Evolutionary conservation across 2,888 invertebrate species (phyloP).

Genomic region (Ptychoptera albimana): DNA sequence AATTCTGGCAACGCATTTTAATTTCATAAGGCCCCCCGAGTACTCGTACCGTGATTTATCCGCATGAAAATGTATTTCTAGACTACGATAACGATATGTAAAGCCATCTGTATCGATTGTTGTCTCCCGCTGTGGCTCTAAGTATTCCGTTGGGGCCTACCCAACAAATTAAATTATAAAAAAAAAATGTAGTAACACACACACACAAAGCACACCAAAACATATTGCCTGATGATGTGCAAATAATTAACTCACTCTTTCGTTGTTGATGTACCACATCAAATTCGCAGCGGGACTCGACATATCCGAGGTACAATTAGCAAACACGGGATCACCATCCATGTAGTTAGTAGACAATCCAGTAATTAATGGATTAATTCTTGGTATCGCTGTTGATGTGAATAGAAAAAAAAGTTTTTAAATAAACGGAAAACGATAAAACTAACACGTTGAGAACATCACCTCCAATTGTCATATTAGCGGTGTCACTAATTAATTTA

Average conservation of each 20-base stretch:
- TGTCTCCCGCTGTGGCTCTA: slow-evolving; percentile 26
- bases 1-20: slow-evolving; percentile 30
- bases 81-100: slow-evolving; percentile 23
- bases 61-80: slow-evolving; percentile 27
- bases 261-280: slow-evolving; percentile 29
- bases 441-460: slow-evolving; percentile 7
- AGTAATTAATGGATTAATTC: too few species aligned
- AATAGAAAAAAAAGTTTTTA: too few species aligned
- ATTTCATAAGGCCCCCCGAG: slow-evolving; percentile 21
- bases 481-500: slow-evolving; percentile 37
- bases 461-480: slow-evolving; percentile 44
- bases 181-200: background rate
- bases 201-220: slow-evolving; percentile 1
- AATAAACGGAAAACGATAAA: too few species aligned
- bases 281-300: slow-evolving; percentile 27
- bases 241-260: slow-evolving; percentile 21
- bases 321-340: slow-evolving; percentile 25
- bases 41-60: slow-evolving; percentile 26
- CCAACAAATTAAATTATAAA: too few species aligned
- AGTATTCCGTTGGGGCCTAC: slow-evolving; percentile 24
- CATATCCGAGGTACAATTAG: slow-evolving; percentile 29
- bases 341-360: too few species aligned
- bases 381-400: too few species aligned
- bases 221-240: slow-evolving; percentile 6
- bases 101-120: slow-evolving; percentile 27